Evolutionary conservation across 2,797 vertebrate species (phyloP), one percentile per base, ranked within the genome.

Genomic region (Enteromius trimaculatus): DNA sequence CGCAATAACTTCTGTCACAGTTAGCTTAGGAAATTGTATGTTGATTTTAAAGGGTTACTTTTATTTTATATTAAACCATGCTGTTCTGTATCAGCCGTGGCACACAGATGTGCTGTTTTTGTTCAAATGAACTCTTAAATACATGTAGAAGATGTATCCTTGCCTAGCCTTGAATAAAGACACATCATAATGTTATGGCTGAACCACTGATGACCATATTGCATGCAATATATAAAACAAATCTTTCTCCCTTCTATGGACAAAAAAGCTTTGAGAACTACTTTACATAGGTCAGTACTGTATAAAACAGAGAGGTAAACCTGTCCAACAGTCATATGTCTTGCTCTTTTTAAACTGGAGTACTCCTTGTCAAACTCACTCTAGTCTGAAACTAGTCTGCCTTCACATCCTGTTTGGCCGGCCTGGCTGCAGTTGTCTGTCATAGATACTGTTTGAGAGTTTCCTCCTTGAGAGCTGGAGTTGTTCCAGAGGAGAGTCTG

Each of bases 321-420:
- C 21, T 1, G 44, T 81, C n/a, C 81, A 85, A 21, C 77, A 85
- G 16, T 75, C 7, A 53, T 81, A 37, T 44, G 44, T 74, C 58
- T 17, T 60, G 55, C 26, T 21, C 1, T 84, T 58, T 81, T 79
- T 75, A 66, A 77, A 76, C 11, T 58, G 47, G 13, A 80, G 58
- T 55, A 79, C 69, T 85, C 51, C 62, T 47, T 74, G 79, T 51
- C 71, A 74, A 83, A 83, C 76, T 53, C 21, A 55, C 42, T 21
- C 62, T 23, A 86, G 78, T 85, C 66, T 37, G 37, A 66, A 31
- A 82, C 77, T n/a, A 64, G 37, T 47, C 64, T 84, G 79, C 58
- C 77, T 78, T 55, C 79, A 78, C 82, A 85, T 89, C 86, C 86
- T 88, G 85, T 83, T 83, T 85, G 71, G 77, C 8, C 34, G 21